A percentile compares a stretch with the other conserved stretches of the same genome.
phyloP scores from a whole-genome alignment of 2,797 vertebrate genomes.

The Pyrocephalus nanus region DNA sequence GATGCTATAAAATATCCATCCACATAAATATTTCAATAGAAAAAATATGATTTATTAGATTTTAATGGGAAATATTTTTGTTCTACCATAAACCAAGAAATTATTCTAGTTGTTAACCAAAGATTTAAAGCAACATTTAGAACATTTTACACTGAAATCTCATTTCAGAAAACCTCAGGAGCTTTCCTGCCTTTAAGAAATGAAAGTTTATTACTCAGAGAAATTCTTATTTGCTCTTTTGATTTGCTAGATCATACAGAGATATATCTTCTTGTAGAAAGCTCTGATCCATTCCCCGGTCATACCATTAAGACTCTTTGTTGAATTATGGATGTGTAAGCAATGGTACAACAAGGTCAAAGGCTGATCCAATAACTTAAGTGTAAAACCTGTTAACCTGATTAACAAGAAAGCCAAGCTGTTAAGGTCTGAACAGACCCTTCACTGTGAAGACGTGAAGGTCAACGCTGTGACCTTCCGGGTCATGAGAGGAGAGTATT shows the following conservation, averaged over 20 bases:
- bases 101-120: not conserved
- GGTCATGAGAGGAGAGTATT: not conserved
- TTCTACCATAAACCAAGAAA: not conserved
- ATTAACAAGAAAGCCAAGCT: conserved; percentile 42
- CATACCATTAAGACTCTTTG: not conserved
- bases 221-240: not conserved
- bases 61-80: not conserved
- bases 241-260: not conserved
- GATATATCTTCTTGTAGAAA: not conserved
- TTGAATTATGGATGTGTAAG: conserved; percentile 14
- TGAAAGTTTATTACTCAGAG: not conserved
- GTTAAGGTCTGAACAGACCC: not conserved
- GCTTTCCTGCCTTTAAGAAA: not conserved
- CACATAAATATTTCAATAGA: not conserved
- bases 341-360: conserved; percentile 11
- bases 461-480: not conserved
- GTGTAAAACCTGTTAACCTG: conserved; percentile 55
- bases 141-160: not conserved
- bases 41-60: not conserved
- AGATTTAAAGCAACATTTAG: not conserved
- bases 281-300: not conserved
- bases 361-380: conserved; percentile 40
- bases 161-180: not conserved
- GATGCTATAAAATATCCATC: not conserved
- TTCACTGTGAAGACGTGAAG: conserved; percentile 9